Conservation (phyloP, 2,888 invertebrate species). For the Monopis laevigella region DNA sequence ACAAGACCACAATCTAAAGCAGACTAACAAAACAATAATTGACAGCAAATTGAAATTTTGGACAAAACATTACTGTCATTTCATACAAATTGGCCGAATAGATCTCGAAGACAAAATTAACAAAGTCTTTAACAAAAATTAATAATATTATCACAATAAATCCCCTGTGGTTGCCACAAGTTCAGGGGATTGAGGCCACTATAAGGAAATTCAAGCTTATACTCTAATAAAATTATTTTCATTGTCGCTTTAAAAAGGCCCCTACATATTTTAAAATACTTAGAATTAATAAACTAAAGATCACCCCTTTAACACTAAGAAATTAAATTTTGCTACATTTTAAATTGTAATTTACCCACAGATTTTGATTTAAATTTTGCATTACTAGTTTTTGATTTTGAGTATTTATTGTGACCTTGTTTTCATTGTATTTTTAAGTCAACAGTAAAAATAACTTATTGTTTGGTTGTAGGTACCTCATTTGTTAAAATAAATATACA, state of each 20-base stretch:
- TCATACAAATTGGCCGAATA: constrained; percentile 3
- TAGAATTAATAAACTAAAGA: too few relatives aligned
- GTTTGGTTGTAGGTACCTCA: too few relatives aligned
- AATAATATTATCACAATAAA: constrained; percentile 12
- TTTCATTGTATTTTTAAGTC: too few relatives aligned
- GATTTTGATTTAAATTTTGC: too few relatives aligned
- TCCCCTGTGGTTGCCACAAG: constrained; percentile 11
- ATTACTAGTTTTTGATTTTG: too few relatives aligned
- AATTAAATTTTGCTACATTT: too few relatives aligned
- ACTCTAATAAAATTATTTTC: constrained; percentile 1
- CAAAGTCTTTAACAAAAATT: constrained; percentile 9
- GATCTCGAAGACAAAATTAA: constrained; percentile 7
- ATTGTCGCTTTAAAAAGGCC: constrained; percentile 2
- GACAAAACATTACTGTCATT: constrained; percentile 7
- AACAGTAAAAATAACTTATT: too few relatives aligned
- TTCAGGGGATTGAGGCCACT: constrained; percentile 5
- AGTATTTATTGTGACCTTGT: too few relatives aligned
- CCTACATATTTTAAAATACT: too few relatives aligned
- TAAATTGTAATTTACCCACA: too few relatives aligned
- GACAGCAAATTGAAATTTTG: constrained; percentile 3
- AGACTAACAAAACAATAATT: constrained; percentile 11
- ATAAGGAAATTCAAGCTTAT: constrained; percentile 3
- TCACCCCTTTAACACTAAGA: too few relatives aligned
- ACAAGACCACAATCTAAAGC: constrained; percentile 12
- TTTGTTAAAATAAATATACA: too few relatives aligned